Base-by-base conservation (phyloP, 2,888 invertebrate species). In the Agonopterix arenella region DNA sequence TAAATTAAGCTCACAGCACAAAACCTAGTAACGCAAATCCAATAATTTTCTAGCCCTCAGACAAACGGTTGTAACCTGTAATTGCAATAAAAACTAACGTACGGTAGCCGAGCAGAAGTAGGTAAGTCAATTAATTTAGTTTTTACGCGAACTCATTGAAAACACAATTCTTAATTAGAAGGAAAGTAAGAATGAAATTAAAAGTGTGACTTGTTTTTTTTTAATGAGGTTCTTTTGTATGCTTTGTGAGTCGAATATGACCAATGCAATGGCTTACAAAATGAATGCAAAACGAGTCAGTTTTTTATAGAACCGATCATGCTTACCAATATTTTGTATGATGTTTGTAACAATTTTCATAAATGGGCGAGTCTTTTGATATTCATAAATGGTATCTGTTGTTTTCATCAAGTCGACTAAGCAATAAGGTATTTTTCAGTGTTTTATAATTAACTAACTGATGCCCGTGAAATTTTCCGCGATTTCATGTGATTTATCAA, bases 201-300 rank as follows among this genome's bases (percentile, higher is more conserved):
- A 36, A 45, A 45, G 28, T 44, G 44, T 18, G 36, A 28, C 36
- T 45, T n/a, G 40, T 40, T 36, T 36, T 36, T 18, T 4, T 36
- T 36, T 45, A 45, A 46, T 45, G 51, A 53, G 51, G 52, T 52
- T 44, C 52, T 46, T 54, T 42, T 55, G 55, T 54, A 48, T 44
- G 51, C 47, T 50, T 42, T 51, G 44, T 45, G 13, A 46, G 37
- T 16, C 48, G 28, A 28, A 5, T 28, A 5, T 28, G 7, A 18
- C 18, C 18, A 18, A 18, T 18, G 4, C 18, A 18, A 18, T 18
- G 28, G 5, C 4, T 28, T 28, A 28, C 1, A 28, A 28, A 7
- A 28, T 28, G 28, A 28, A 5, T 28, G 28, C 28, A 28, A 28
- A 28, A 28, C 4, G 1, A 28, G 28, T 28, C 5, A 28, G 28